Evolutionary conservation across 2,797 vertebrate species (phyloP).

Genomic region (Podarcis siculus): DNA sequence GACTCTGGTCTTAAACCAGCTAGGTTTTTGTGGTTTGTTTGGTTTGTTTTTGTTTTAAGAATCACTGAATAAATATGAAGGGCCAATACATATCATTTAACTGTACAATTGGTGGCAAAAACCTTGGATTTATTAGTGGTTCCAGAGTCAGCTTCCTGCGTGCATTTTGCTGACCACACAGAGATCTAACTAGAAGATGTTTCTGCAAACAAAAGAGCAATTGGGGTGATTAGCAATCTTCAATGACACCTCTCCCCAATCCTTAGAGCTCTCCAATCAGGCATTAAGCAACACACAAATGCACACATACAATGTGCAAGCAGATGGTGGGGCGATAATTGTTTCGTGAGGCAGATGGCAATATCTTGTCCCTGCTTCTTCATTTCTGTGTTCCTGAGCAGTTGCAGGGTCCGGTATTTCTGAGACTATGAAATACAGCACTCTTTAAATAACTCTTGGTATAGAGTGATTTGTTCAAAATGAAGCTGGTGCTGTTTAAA

Average conservation of each 20-base stretch:
- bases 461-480: constrained; percentile 70
- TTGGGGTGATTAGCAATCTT: constrained; percentile 62
- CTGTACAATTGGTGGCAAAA: neutral
- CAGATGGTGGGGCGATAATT: constrained; percentile 80
- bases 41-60: too few relatives aligned
- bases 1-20: too few relatives aligned
- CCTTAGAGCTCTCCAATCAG: constrained; percentile 62
- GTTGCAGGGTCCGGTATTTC: constrained; percentile 70
- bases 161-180: neutral
- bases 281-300: constrained; percentile 61
- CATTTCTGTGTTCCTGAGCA: constrained; percentile 77
- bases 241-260: constrained; percentile 54
- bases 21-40: too few relatives aligned
- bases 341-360: constrained; percentile 81
- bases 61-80: neutral
- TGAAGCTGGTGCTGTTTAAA: constrained; percentile 69
- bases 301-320: constrained; percentile 63
- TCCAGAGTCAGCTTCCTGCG: neutral
- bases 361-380: constrained; percentile 76
- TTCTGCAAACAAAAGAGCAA: constrained; percentile 51
- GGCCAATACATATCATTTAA: neutral
- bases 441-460: constrained; percentile 76
- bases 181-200: constrained; percentile 16
- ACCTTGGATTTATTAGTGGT: neutral
- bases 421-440: constrained; percentile 74